Conservation (phyloP, 2,888 invertebrate species). For the Meghimatium bilineatum region DNA sequence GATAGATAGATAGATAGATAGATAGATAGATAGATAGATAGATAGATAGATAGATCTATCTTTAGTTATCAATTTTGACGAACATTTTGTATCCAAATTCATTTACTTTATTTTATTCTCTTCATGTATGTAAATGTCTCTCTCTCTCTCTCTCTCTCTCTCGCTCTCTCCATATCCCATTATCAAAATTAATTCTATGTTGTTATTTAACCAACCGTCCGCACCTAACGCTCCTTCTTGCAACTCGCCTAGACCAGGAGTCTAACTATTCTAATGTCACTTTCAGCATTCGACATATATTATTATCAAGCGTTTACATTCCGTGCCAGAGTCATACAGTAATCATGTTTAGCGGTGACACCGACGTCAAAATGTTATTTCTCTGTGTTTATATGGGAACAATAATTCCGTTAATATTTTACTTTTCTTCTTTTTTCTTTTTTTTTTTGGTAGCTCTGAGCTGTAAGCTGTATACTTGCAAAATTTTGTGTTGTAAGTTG, state of each 20-base stretch:
- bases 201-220: background rate
- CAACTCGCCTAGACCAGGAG: background rate
- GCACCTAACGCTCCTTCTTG: background rate
- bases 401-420: background rate
- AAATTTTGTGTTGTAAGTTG: too few relatives aligned
- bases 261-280: background rate
- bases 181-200: background rate
- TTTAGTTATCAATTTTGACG: too few relatives aligned
- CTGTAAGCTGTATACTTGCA: too few relatives aligned
- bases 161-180: background rate
- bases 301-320: background rate
- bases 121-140: too few relatives aligned
- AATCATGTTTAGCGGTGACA: background rate
- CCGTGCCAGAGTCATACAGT: background rate
- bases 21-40: too few relatives aligned
- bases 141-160: too few relatives aligned
- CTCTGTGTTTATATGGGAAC: background rate
- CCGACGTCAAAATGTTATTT: background rate
- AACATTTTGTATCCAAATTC: too few relatives aligned
- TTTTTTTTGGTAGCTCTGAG: too few relatives aligned
- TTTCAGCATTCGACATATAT: background rate
- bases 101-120: too few relatives aligned
- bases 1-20: too few relatives aligned
- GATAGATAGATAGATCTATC: too few relatives aligned
- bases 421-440: background rate